A percentile compares a stretch with the other conserved stretches of the same genome.
phyloP scores from a whole-genome alignment of 2,113 vertebrate species.

The Solenodon paradoxus region DNA sequence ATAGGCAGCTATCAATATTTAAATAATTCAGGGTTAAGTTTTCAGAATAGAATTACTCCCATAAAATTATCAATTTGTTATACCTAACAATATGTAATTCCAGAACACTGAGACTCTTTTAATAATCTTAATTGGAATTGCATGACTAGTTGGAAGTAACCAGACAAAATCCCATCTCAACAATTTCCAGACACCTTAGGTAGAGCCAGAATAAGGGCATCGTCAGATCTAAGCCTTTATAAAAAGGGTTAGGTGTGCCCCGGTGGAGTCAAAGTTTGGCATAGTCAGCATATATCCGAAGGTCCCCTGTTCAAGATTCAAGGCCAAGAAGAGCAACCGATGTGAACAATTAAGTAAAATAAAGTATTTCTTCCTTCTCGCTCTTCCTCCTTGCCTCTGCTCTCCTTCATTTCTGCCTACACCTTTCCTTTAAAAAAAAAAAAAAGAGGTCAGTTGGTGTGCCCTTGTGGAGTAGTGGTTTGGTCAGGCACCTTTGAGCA shows the following conservation, averaged over 20 bases:
- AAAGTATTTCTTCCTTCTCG: too few relatives aligned
- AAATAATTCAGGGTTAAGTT: neutral
- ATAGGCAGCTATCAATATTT: neutral
- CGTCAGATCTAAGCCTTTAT: conserved; percentile 10
- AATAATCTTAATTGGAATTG: neutral
- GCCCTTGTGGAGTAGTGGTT: too few relatives aligned
- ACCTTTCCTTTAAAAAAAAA: too few relatives aligned
- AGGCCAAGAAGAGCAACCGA: too few relatives aligned
- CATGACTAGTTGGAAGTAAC: neutral
- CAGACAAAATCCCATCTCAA: neutral
- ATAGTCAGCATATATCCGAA: too few relatives aligned
- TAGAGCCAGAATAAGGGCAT: neutral
- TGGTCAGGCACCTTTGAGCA: too few relatives aligned
- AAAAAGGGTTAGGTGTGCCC: neutral
- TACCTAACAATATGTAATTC: conserved; percentile 27
- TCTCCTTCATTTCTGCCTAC: too few relatives aligned
- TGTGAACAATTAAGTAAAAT: too few relatives aligned
- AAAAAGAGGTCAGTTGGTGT: too few relatives aligned
- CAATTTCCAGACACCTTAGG: neutral
- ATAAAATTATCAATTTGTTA: neutral
- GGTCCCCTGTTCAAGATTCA: too few relatives aligned
- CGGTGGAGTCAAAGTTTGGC: too few relatives aligned
- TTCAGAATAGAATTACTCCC: neutral
- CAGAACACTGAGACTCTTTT: neutral
- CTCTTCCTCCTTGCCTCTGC: too few relatives aligned